Evolutionary conservation across 2,888 invertebrate species (phyloP), one percentile per base, ranked within the genome.

Genomic region (Chalcis sispes): DNA sequence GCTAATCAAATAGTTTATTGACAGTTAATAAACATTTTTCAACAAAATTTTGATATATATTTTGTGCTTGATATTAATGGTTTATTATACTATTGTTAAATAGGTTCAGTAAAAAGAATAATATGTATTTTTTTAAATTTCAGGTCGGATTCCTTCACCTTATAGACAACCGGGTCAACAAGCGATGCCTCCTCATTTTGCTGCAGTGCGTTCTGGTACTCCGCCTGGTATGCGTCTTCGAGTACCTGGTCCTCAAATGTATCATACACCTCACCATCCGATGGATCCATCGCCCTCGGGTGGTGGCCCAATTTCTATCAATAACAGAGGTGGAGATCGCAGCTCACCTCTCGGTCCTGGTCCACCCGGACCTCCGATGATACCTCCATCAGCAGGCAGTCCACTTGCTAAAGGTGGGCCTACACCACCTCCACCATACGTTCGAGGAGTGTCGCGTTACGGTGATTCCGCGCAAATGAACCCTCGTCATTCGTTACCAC

Each of bases 211-310:
- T 61, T 83, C 88, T 59, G 84, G 85, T 62, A 83, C 88, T 2
- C 89, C 90, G 8, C 50, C 89, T 85, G 87, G 88, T 1, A 87
- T 89, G 87, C 82, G 89, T 61, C 85, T 88, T 82, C 80, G 88
- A 56, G 85, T 86, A 2, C 86, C 87, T 0, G 87, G 86, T 0
- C 82, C 87, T 0, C 89, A 87, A 50, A 82, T 90, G 80, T 90
- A 89, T 80, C 90, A 90, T 77, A 86, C 89, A 1, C 83, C 89
- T 0, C 90, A 90, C 80, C 90, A 90, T 79, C 89, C 90, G 1
- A 85, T 91, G 86, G 91, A 91, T 79, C 91, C 91, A 0, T 90
- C 91, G 3, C 91, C 91, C 0, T 90, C 91, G 1, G 91, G 91
- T 27, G 91, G 91, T 5, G 90, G 91, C 1, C 89, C 90, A 0